Base-by-base conservation (phyloP, 2,113 vertebrate species). In the Amphiprion percula region DNA sequence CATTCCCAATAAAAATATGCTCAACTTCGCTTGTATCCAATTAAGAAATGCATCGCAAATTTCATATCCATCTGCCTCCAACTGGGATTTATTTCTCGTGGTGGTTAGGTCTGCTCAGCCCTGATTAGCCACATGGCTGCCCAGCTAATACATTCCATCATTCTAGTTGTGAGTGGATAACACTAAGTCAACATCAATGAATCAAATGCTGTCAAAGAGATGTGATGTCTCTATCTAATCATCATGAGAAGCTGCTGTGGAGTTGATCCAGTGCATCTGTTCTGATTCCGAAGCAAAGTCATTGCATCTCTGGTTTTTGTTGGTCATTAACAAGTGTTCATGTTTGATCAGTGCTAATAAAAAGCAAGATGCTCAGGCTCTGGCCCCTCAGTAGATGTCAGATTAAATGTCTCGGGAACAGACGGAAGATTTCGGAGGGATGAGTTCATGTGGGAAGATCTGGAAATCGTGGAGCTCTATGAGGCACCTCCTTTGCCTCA, bases 291-390 rank as follows among this genome's bases (percentile, higher is more conserved):
- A 82, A 53, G 39, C 30, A 68, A 82, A 85, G 55, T 79, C 67
- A 60, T 47, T 55, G 72, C 54, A 81, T 80, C 78, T 69, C 67
- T 85, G 62, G 52, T 80, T 91, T 85, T 87, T 58, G 44, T 80
- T 81, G 85, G 78, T 87, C 80, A 88, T 91, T 88, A 85, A 68
- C 54, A 85, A 86, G 56, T 88, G 72, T 84, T 81, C 61, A 46
- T 70, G 81, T 91, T 91, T 90, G 81, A 92, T 92, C 84, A 88
- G 70, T 0, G 47, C 68, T 83, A 87, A 91, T 84, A 86, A 77
- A 89, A 88, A 61, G 69, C 68, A 89, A 82, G 72, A 82, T 61
- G 76, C n/a, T 11, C 79, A 74, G 64, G 23, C 67, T 78, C 77
- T 80, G 62, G 79, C 62, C 66, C 28, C 41, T 77, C 21, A 16